phyloP scores from a whole-genome alignment of 2,888 invertebrate genomes.

The Ctena decussata region DNA sequence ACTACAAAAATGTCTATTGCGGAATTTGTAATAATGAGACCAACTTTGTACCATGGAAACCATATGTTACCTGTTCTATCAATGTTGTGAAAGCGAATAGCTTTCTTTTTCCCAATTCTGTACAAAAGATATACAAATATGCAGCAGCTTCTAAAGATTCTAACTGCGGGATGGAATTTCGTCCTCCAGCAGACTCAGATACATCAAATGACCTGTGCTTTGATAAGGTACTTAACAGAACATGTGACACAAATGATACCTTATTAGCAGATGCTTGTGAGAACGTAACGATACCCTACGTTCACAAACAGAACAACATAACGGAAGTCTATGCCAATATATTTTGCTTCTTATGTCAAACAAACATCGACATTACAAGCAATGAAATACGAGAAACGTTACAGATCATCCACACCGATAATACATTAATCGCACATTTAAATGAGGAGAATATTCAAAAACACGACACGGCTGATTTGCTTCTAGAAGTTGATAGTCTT shows the following conservation, averaged over 20 bases:
- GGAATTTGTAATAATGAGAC: slow-evolving; percentile 36
- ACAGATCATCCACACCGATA: not conserved
- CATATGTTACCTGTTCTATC: slow-evolving; percentile 42
- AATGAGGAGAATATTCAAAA: slow-evolving; percentile 17
- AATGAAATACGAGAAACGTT: not conserved
- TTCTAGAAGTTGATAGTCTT: slow-evolving; percentile 23
- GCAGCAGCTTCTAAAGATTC: not conserved
- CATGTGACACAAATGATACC: slow-evolving; percentile 28
- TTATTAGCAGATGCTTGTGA: slow-evolving; percentile 30
- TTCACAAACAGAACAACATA: not conserved
- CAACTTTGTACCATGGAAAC: slow-evolving; percentile 37
- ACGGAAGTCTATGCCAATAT: slow-evolving; percentile 41
- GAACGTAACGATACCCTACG: slow-evolving; percentile 36
- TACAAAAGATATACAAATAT: slow-evolving; percentile 26
- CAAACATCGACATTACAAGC: not conserved
- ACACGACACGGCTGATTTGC: slow-evolving; percentile 24
- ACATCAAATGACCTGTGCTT: slow-evolving; percentile 36
- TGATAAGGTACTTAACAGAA: not conserved
- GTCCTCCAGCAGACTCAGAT: slow-evolving; percentile 33
- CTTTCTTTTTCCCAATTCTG: slow-evolving; percentile 44
- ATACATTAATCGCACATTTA: slow-evolving; percentile 37
- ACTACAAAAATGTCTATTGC: slow-evolving; percentile 52
- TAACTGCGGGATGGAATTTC: slow-evolving; percentile 45
- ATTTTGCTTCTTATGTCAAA: slow-evolving; percentile 49
- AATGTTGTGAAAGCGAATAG: slow-evolving; percentile 39